Percentiles rank a stretch among this genome's conserved stretches.
Evolutionary conservation across 1,140 invertebrate species (phyloP).

Genomic region (Varroa destructor): DNA sequence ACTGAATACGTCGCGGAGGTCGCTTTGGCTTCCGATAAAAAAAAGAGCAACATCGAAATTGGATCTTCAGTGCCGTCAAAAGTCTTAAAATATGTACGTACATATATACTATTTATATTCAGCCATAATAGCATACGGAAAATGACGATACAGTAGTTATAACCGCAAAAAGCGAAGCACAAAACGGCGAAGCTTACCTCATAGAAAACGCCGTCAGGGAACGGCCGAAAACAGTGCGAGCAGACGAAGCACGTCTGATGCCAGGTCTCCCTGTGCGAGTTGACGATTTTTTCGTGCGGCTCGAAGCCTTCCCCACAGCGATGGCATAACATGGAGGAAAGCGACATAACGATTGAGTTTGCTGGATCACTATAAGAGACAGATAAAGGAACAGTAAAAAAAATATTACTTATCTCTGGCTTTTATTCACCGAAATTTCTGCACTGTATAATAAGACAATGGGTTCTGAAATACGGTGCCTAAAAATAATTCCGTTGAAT

Average conservation of each 20-base stretch:
- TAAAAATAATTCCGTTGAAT: too few relatives aligned
- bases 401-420: too few relatives aligned
- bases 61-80: too few relatives aligned
- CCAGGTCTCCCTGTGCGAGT: conserved; percentile 92
- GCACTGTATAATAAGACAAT: too few relatives aligned
- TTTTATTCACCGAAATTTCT: too few relatives aligned
- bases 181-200: conserved; percentile 46
- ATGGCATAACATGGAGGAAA: conserved; percentile 64
- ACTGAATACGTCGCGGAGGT: conserved; percentile 17
- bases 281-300: conserved; percentile 92
- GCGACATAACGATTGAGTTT: conserved; percentile 32
- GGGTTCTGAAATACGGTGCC: too few relatives aligned
- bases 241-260: conserved; percentile 99
- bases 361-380: conserved; percentile 7
- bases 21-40: conserved; percentile 32
- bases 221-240: conserved; percentile 94
- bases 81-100: too few relatives aligned
- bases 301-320: conserved; percentile 86
- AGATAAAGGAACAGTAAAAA: background rate
- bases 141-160: too few relatives aligned
- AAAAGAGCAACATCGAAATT: conserved; percentile 29
- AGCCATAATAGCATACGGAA: too few relatives aligned
- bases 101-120: too few relatives aligned
- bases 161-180: too few relatives aligned
- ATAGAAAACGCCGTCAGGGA: conserved; percentile 94